phyloP scores from a whole-genome alignment of 2,113 vertebrate species.

The Pterocles burchelli region DNA sequence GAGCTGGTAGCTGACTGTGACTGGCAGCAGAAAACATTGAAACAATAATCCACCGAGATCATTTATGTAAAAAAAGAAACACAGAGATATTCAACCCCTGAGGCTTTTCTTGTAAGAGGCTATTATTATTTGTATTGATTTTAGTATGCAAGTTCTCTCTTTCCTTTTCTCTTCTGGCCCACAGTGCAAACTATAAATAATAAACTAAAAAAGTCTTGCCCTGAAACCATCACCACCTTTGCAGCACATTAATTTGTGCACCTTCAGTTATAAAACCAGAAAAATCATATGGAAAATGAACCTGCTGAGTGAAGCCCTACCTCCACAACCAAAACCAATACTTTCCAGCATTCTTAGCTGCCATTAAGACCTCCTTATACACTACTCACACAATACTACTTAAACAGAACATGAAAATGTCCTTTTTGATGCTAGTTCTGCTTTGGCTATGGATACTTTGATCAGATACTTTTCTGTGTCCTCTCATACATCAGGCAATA shows the following conservation, averaged over 20 bases:
- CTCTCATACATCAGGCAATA: background rate
- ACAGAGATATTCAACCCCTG: slow-evolving; percentile 23
- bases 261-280: background rate
- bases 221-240: slow-evolving; percentile 33
- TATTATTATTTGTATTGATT: slow-evolving; percentile 78
- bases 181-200: slow-evolving; percentile 71
- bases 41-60: slow-evolving; percentile 27
- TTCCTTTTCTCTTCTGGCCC: slow-evolving; percentile 33
- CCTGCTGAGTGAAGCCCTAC: background rate
- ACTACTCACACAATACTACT: background rate
- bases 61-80: slow-evolving; percentile 41
- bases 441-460: background rate
- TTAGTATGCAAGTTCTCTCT: slow-evolving; percentile 61
- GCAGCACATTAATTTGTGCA: slow-evolving; percentile 38
- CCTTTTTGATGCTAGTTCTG: background rate
- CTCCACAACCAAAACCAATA: background rate
- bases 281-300: background rate
- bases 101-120: slow-evolving; percentile 62
- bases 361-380: background rate
- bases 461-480: background rate
- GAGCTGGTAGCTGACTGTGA: slow-evolving; percentile 23
- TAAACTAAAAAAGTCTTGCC: slow-evolving; percentile 48
- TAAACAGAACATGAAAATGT: background rate
- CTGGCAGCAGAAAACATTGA: slow-evolving; percentile 44
- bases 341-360: background rate